These are phyloP conservation scores for Hydrolagus colliei DNA, from an alignment of 2,797 vertebrate species.

Conservation along the genomic window DNA sequence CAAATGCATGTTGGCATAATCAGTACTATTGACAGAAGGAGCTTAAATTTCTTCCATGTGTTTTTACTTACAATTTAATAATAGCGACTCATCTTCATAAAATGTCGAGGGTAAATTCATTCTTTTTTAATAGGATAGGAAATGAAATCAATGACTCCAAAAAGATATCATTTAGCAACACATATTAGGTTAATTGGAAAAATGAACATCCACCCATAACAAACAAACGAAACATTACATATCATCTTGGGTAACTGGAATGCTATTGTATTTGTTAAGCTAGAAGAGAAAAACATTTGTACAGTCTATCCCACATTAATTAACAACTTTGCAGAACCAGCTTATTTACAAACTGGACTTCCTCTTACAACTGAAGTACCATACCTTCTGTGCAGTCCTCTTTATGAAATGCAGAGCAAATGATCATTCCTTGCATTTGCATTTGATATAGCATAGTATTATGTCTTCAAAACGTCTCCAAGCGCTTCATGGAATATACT, in stretches of 20 bases:
- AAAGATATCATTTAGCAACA: too few relatives aligned
- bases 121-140: too few relatives aligned
- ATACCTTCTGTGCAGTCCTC: background rate
- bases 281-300: constrained; percentile 1
- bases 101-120: background rate
- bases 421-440: background rate
- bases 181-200: too few relatives aligned
- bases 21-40: background rate
- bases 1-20: background rate
- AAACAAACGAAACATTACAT: too few relatives aligned
- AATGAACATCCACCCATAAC: too few relatives aligned
- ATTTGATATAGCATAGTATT: too few relatives aligned
- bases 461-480: too few relatives aligned
- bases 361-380: background rate
- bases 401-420: background rate
- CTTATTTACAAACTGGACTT: background rate
- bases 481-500: too few relatives aligned
- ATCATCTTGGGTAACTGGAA: too few relatives aligned
- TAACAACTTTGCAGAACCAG: constrained; percentile 14
- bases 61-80: constrained; percentile 11
- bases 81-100: constrained; percentile 14
- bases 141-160: too few relatives aligned
- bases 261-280: too few relatives aligned
- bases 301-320: constrained; percentile 12
- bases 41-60: background rate